Evolutionary conservation across 2,888 invertebrate species (phyloP).

Genomic region (Rotaria macrura): DNA sequence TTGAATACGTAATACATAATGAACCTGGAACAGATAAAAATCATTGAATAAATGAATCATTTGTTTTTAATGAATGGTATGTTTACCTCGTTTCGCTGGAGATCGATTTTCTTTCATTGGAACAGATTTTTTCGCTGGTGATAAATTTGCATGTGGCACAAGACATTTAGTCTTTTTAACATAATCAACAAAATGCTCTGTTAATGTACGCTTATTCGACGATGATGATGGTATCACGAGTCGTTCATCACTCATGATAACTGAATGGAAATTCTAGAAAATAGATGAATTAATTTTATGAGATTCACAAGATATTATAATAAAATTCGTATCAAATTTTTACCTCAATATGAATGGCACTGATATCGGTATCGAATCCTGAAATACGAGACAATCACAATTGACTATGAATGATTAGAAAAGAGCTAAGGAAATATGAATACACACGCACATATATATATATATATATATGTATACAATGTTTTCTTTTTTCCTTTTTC

Average conservation of each 20-base stretch:
- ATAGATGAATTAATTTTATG: neutral
- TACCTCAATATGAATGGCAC: neutral
- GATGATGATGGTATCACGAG: neutral
- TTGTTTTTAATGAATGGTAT: neutral
- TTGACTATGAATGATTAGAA: neutral
- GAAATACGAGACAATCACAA: neutral
- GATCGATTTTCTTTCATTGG: neutral
- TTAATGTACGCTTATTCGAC: conserved; percentile 12
- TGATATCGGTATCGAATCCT: neutral
- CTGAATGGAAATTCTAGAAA: neutral
- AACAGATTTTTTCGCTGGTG: neutral
- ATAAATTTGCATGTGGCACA: neutral
- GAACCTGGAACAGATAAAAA: neutral
- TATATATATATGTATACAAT: neutral
- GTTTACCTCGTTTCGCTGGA: neutral
- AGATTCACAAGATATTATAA: too few relatives aligned
- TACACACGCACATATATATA: too few relatives aligned
- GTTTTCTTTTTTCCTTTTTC: neutral
- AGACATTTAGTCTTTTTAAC: neutral
- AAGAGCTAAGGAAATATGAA: neutral
- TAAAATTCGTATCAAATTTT: neutral
- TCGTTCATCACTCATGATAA: neutral
- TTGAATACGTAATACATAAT: neutral
- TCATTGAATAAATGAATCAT: neutral
- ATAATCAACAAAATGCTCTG: neutral